Base-by-base conservation (phyloP, 2,797 vertebrate genomes). In the Centroberyx gerrardi region DNA sequence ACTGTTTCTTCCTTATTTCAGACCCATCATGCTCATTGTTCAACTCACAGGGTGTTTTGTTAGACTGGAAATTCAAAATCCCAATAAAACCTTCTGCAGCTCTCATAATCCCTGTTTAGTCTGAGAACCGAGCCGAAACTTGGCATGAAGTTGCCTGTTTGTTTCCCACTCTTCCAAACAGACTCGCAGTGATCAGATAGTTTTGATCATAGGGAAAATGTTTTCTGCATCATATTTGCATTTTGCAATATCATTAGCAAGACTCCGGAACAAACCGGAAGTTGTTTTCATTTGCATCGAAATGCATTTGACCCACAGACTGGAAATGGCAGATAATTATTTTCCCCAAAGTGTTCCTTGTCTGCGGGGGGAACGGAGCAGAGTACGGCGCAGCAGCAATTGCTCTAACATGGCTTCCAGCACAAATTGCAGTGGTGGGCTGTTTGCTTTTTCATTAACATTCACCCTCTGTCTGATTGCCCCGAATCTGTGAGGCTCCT, bases 401-500 rank as follows among this genome's bases (percentile, higher is more conserved):
- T 83, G 77, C 84, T 88, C 76, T 90, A 90, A 87, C 89, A 78
- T 85, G 79, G 81, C 88, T 90, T 83, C 83, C 86, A 85, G 91
- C 72, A 27, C 80, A 88, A 87, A 88, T 87, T 90, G 81, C 83
- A 85, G 83, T 40, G 51, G 48, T 65, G 76, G 78, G 80, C 68
- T 91, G 87, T 90, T 92, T 92, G 87, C 84, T 87, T 91, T 91
- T 91, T 91, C 85, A 88, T 91, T 92, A 90, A 78, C 81, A 84
- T 87, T 92, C 86, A 89, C 53, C 80, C 80, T 83, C 72, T 62
- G 62, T 84, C 78, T 89, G 77, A 89, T 87, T 83, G 72, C 79
- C 75, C 76, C 54, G 73, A 81, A 88, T 88, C 73, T 88, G 59
- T 76, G 53, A 42, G 66, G 65, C 61, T 83, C 65, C 73, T 72